Percentiles rank a stretch among this genome's conserved stretches.
Evolutionary conservation across 2,113 vertebrate species (phyloP).

Genomic region (Myrmophylax atrothorax): DNA sequence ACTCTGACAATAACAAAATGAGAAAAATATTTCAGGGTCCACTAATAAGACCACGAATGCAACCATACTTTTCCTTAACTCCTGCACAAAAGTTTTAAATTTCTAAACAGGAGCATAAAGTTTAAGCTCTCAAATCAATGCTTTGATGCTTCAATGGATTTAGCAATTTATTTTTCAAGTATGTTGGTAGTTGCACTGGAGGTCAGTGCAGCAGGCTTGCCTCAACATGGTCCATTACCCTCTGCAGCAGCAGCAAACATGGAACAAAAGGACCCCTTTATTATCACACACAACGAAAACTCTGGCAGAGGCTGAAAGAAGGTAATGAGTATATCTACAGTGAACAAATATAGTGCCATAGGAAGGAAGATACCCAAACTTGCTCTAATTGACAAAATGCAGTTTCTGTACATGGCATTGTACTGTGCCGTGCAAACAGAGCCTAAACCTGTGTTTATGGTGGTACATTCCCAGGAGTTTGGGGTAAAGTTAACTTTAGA

Average conservation of each 20-base stretch:
- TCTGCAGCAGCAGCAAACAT: constrained; percentile 34
- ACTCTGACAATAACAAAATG: neutral
- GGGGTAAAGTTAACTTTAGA: neutral
- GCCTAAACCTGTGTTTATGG: neutral
- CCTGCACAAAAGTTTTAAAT: neutral
- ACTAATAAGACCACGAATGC: neutral
- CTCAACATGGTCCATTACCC: constrained; percentile 4
- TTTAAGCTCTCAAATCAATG: neutral
- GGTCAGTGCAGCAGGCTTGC: constrained; percentile 1
- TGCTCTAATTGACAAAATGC: constrained; percentile 9
- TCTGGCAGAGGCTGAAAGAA: constrained; percentile 35
- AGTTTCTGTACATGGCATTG: neutral
- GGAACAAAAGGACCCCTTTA: constrained; percentile 42
- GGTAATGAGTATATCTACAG: constrained; percentile 45
- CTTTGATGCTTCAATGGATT: constrained; percentile 1
- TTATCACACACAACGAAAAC: constrained; percentile 44
- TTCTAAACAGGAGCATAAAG: neutral
- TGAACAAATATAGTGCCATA: neutral
- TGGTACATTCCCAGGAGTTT: neutral
- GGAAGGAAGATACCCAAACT: constrained; percentile 1
- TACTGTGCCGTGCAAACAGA: neutral
- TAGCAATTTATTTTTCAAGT: constrained; percentile 2
- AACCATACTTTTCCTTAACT: neutral
- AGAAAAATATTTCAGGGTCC: neutral
- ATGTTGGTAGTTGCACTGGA: neutral